Evolutionary conservation across 92 coral and sea anemone species (phyloP).

Genomic region (Siderastrea radians): DNA sequence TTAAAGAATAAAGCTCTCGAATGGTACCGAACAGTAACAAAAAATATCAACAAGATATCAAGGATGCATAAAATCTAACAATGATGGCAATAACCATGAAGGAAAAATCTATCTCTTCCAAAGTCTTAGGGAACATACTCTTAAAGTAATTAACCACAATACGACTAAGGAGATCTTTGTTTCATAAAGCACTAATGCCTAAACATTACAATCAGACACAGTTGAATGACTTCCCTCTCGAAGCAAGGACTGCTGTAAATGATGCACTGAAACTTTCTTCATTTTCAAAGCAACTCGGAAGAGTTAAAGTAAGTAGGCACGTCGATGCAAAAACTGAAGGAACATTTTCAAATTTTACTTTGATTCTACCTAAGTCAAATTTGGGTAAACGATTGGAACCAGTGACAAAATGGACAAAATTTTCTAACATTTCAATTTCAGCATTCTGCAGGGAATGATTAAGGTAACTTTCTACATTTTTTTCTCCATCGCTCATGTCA

Average conservation of each 20-base stretch:
- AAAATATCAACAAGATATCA: no score
- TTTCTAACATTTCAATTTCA: constrained; percentile 39
- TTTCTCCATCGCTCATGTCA: constrained; percentile 48
- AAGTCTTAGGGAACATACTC: constrained; percentile 3
- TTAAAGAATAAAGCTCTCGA: no score
- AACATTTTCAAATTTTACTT: constrained; percentile 62
- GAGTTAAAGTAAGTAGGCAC: constrained; percentile 59
- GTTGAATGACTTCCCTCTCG: constrained; percentile 62
- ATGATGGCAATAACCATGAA: neutral
- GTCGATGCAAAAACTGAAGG: constrained; percentile 81
- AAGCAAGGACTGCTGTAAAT: constrained; percentile 58
- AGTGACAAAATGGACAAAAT: constrained; percentile 57
- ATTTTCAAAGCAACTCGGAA: constrained; percentile 66
- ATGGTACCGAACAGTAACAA: no score
- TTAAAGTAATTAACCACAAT: neutral
- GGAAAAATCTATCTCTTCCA: constrained; percentile 6
- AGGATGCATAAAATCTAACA: neutral
- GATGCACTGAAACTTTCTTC: constrained; percentile 50
- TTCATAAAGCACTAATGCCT: neutral
- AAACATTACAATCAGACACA: constrained; percentile 43
- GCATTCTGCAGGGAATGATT: constrained; percentile 53
- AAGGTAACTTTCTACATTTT: constrained; percentile 50
- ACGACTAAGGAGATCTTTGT: neutral
- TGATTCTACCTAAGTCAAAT: constrained; percentile 71
- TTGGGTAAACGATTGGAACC: constrained; percentile 73